Evolutionary conservation across 2,888 invertebrate genomes (phyloP).

Genomic region (Coleophora flavipennella): DNA sequence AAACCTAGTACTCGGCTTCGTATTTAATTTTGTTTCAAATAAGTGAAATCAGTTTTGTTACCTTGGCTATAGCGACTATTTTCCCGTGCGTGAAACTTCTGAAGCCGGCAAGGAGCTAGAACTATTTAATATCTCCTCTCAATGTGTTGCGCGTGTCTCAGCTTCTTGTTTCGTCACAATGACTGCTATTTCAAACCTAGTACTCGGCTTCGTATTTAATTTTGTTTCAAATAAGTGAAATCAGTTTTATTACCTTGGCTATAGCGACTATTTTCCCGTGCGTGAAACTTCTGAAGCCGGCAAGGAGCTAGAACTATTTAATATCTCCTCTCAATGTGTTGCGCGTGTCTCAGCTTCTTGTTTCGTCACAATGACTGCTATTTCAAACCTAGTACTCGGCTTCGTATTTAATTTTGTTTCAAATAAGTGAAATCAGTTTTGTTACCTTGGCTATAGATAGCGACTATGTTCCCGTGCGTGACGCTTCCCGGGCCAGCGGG

Average conservation of each 20-base stretch:
- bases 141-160: conserved; percentile 88
- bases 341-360: too few species aligned
- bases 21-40: too few species aligned
- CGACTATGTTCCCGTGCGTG: conserved; percentile 42
- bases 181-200: too few species aligned
- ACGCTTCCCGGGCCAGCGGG: conserved; percentile 43
- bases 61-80: conserved; percentile 73
- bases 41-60: conserved; percentile 19
- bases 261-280: conserved; percentile 69
- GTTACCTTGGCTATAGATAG: conserved; percentile 2
- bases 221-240: too few species aligned
- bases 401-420: too few species aligned
- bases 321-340: too few species aligned
- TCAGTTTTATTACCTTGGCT: conserved; percentile 58
- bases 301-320: neutral
- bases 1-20: too few species aligned
- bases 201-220: too few species aligned
- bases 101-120: conserved; percentile 44
- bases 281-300: conserved; percentile 39
- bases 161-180: conserved; percentile 94
- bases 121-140: conserved; percentile 76
- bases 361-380: too few species aligned
- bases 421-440: too few species aligned
- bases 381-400: too few species aligned
- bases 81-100: conserved; percentile 56